Evolutionary conservation across 2,113 vertebrate genomes (phyloP).

Genomic region (Platycercus adscitus): DNA sequence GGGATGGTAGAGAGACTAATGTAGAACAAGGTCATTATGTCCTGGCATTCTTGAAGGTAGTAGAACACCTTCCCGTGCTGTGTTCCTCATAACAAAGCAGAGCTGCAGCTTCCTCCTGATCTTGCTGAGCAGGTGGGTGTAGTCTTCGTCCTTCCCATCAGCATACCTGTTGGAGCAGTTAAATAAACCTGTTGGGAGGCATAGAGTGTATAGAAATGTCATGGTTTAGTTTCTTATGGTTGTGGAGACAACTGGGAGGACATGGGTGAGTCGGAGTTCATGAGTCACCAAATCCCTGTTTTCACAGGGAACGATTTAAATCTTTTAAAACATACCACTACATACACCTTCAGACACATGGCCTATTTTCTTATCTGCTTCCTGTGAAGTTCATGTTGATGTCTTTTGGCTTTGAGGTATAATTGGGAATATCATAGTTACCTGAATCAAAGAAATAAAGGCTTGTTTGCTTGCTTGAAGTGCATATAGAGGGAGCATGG

Average conservation of each 20-base stretch:
- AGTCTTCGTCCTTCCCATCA: background rate
- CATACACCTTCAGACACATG: background rate
- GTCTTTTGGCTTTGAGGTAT: background rate
- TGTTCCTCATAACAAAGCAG: background rate
- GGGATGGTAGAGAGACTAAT: background rate
- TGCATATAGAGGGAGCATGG: background rate
- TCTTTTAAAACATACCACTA: background rate
- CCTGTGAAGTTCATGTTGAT: background rate
- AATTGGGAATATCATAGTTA: background rate
- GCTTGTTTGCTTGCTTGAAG: background rate
- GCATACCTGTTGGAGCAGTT: background rate
- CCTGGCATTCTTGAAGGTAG: background rate
- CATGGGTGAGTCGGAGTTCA: background rate
- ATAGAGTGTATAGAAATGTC: background rate
- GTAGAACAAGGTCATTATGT: background rate
- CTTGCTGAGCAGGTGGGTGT: conserved; percentile 27
- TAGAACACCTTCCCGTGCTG: background rate
- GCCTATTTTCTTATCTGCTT: background rate
- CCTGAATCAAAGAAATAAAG: background rate
- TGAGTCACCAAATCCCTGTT: conserved; percentile 10
- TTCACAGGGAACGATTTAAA: background rate
- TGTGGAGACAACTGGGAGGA: background rate
- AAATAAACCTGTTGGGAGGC: background rate
- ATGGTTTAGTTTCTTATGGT: background rate
- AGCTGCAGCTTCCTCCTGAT: background rate